Evolutionary conservation across 2,797 vertebrate species (phyloP).

Genomic region (Gymnopithys bicolor): DNA sequence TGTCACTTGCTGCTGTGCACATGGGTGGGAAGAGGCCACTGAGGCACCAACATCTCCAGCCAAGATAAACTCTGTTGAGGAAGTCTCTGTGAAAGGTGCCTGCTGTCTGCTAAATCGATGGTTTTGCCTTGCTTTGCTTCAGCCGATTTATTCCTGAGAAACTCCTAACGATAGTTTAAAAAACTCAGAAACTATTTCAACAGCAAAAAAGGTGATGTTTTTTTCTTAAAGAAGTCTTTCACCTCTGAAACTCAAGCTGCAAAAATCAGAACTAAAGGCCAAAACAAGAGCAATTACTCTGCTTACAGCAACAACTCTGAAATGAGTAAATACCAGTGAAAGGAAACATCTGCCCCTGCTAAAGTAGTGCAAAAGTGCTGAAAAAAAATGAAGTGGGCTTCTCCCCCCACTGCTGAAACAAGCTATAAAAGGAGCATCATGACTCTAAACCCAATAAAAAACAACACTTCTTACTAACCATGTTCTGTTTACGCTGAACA

Average conservation of each 20-base stretch:
- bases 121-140: slow-evolving; percentile 32
- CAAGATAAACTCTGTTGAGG: not conserved
- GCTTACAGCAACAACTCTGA: slow-evolving; percentile 31
- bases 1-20: accelerated
- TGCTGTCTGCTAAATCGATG: not conserved
- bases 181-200: not conserved
- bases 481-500: not conserved
- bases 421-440: not conserved
- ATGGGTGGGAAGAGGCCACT: not conserved
- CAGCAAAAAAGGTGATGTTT: not conserved
- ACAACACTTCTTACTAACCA: not conserved
- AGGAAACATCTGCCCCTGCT: slow-evolving; percentile 15
- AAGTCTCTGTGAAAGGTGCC: not conserved
- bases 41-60: not conserved
- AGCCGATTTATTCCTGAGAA: slow-evolving; percentile 61
- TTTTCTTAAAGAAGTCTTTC: not conserved
- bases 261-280: slow-evolving; percentile 41
- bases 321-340: slow-evolving; percentile 18
- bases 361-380: slow-evolving; percentile 21
- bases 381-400: not conserved
- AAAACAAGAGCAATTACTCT: slow-evolving; percentile 33
- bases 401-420: not conserved
- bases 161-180: slow-evolving; percentile 29
- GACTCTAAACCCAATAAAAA: not conserved
- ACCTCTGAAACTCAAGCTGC: slow-evolving; percentile 33